Evolutionary conservation across 2,888 invertebrate species (phyloP).

Genomic region (Fragum sueziense): DNA sequence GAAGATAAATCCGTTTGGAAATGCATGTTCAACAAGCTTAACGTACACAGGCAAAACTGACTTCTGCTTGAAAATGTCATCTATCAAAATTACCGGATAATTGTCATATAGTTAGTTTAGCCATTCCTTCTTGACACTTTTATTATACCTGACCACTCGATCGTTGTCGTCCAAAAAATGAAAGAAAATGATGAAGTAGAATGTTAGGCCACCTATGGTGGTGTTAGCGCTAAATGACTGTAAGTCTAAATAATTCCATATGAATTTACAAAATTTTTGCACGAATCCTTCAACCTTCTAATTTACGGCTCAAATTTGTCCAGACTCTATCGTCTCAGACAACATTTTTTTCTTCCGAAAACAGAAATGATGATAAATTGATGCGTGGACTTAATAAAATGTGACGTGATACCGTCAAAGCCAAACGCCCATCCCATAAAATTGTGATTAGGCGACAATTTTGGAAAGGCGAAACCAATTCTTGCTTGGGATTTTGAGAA

Average conservation of each 20-base stretch:
- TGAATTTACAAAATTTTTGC: background rate
- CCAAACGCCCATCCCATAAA: constrained; percentile 29
- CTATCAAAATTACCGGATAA: constrained; percentile 9
- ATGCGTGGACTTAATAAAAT: constrained; percentile 31
- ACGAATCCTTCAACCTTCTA: background rate
- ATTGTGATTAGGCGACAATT: constrained; percentile 24
- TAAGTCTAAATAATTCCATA: no score
- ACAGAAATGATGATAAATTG: constrained; percentile 28
- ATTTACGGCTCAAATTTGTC: background rate
- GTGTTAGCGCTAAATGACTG: no score
- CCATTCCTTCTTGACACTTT: constrained; percentile 8
- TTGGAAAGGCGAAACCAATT: background rate
- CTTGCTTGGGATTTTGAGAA: background rate
- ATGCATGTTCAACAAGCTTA: no score
- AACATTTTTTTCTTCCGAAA: background rate
- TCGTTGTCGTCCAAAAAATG: background rate
- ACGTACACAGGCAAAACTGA: background rate
- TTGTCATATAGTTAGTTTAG: background rate
- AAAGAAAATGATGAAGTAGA: background rate
- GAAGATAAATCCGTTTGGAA: no score
- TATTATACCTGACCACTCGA: constrained; percentile 2
- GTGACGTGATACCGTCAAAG: constrained; percentile 33
- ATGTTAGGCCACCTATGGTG: background rate
- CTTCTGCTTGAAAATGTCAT: background rate
- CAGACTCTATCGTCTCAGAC: background rate